Evolutionary conservation across 92 coral and sea anemone species (phyloP).

Genomic region (Actinernus sp.): DNA sequence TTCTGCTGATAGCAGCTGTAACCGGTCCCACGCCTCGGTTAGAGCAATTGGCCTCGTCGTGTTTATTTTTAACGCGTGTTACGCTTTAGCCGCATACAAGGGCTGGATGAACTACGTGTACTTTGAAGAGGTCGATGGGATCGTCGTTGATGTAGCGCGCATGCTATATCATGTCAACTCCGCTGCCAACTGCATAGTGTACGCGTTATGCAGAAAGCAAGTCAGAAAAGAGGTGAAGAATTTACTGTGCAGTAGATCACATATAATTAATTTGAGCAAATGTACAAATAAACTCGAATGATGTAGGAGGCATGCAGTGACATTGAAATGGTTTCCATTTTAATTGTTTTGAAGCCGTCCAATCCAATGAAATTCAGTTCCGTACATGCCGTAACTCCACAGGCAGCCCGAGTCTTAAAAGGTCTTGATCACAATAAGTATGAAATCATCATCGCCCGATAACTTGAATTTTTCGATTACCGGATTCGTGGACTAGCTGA

Average conservation of each 20-base stretch:
- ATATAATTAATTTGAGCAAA: too few species aligned
- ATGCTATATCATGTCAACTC: constrained; percentile 42
- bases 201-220: constrained; percentile 33
- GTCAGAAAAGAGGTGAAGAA: constrained; percentile 26
- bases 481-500: too few species aligned
- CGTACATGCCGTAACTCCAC: too few species aligned
- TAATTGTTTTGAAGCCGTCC: too few species aligned
- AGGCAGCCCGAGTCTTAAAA: too few species aligned
- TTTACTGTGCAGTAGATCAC: not conserved
- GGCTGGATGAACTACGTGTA: constrained; percentile 39
- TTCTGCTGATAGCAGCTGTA: not conserved
- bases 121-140: constrained; percentile 3
- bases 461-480: too few species aligned
- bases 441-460: too few species aligned
- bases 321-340: too few species aligned
- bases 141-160: constrained; percentile 19
- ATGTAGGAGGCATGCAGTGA: too few species aligned
- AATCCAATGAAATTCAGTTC: too few species aligned
- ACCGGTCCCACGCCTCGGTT: constrained; percentile 21
- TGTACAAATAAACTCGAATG: too few species aligned
- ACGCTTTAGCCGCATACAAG: constrained; percentile 40
- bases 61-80: constrained; percentile 12
- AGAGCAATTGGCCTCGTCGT: constrained; percentile 32
- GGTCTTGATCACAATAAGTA: too few species aligned
- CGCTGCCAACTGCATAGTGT: constrained; percentile 43